Evolutionary conservation across 2,797 vertebrate species (phyloP), one percentile per base, ranked within the genome.

Genomic region (Fringilla coelebs): DNA sequence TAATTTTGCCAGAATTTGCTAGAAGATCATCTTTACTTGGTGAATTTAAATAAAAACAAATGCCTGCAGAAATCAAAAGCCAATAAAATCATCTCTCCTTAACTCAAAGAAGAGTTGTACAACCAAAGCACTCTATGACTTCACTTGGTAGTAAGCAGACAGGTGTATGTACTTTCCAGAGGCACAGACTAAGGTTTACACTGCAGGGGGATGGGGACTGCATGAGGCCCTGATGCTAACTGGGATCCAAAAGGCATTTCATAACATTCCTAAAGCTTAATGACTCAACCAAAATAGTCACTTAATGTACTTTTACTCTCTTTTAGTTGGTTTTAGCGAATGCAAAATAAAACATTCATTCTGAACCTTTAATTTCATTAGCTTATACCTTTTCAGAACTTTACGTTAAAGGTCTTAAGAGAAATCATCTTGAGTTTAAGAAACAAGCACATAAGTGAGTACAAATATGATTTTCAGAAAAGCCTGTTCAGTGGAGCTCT

Each of bases 241-340:
- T 49, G 61, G 16, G 60, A 93, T 82, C 61, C 43, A 76, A 76
- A 82, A 92, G 36, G 29, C 11, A 92, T 85, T 89, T 75, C 8
- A 2, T 54, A 93, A 74, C 81, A 90, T 94, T 89, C 52, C 84
- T 77, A 71, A 67, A 80, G 72, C 72, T 89, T 91, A 95, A 89
- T 34, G 72, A 74, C 57, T 90, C 61, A 85, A 65, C 32, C 45
- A 41, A 89, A 93, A 83, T 36, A 92, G 32, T 87, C 57, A 46
- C 31, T 82, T 85, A 76, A 76, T 46, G 38, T 17, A 79, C n/a
- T 77, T 73, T 61, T 68, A 48, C 45, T 55, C 55, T 79, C 55
- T 78, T 87, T 71, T 34, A 9, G 26, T 57, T 74, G 9, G 49
- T 36, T 85, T 77, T 26, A 79, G 21, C 2, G 2, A 91, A 91